These are phyloP conservation scores for Morone chrysops DNA, from an alignment of 2,113 vertebrate species.

Conservation along the genomic window DNA sequence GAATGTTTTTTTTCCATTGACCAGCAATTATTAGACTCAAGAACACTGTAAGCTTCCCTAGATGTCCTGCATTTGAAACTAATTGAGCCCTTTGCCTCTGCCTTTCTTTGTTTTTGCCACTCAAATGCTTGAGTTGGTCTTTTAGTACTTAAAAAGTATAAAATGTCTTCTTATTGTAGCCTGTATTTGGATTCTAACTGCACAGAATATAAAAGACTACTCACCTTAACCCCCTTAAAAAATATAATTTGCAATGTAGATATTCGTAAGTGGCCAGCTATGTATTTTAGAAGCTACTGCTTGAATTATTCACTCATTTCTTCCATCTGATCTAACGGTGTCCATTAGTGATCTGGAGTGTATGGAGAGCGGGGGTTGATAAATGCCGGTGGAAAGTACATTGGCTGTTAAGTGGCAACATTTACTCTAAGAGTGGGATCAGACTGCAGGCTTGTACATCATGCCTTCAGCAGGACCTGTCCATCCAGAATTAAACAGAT, in stretches of 20 bases:
- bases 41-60: neutral
- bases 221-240: constrained; percentile 10
- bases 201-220: neutral
- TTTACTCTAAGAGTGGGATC: constrained; percentile 47
- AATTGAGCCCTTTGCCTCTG: constrained; percentile 16
- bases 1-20: constrained; percentile 1
- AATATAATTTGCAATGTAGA: constrained; percentile 41
- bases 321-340: constrained; percentile 26
- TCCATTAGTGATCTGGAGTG: constrained; percentile 48
- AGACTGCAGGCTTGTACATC: constrained; percentile 28
- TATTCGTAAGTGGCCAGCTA: constrained; percentile 39
- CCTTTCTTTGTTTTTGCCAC: neutral
- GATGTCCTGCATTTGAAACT: constrained; percentile 1
- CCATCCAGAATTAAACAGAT: constrained; percentile 51
- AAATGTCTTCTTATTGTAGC: neutral
- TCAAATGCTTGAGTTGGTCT: neutral
- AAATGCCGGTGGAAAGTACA: constrained; percentile 31
- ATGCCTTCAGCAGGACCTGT: constrained; percentile 13
- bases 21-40: neutral
- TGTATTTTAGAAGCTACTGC: constrained; percentile 46
- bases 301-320: constrained; percentile 59
- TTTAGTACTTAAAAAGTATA: neutral
- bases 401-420: constrained; percentile 44
- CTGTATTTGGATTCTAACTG: constrained; percentile 10
- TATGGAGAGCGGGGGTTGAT: constrained; percentile 16